These are phyloP conservation scores for Plotosus lineatus DNA, from an alignment of 2,113 vertebrate genomes.

Conservation along the genomic window DNA sequence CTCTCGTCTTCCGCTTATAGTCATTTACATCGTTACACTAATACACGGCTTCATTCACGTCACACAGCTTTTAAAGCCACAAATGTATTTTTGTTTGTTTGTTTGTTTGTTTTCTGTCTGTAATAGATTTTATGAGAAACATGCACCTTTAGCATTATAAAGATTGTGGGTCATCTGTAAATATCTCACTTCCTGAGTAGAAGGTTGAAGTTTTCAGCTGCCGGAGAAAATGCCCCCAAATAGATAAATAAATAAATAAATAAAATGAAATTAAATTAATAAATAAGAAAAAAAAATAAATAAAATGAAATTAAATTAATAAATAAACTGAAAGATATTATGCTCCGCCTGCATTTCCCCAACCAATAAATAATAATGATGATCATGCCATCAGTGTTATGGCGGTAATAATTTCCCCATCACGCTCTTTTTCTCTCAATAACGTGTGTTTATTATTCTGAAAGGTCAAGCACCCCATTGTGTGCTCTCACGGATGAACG, in stretches of 20 bases:
- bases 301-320: too few relatives aligned
- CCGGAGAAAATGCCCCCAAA: too few relatives aligned
- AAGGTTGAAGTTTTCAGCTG: neutral
- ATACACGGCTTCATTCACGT: neutral
- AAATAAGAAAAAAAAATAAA: too few relatives aligned
- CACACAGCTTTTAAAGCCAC: neutral
- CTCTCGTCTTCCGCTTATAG: neutral
- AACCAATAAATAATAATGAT: neutral
- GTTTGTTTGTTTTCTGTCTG: too few relatives aligned
- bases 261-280: neutral
- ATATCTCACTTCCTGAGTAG: too few relatives aligned
- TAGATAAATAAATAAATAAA: too few relatives aligned
- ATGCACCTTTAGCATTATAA: neutral
- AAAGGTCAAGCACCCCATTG: slow-evolving; percentile 25
- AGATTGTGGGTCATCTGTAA: neutral
- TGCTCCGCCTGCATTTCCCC: neutral
- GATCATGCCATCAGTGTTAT: neutral
- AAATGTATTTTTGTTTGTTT: neutral
- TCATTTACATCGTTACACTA: neutral
- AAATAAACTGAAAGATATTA: neutral
- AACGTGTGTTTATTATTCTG: slow-evolving; percentile 27
- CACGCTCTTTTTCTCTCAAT: neutral
- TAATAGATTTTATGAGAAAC: neutral
- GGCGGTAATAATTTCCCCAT: slow-evolving; percentile 15
- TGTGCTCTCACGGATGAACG: slow-evolving; percentile 1